Evolutionary conservation across 2,797 vertebrate species (phyloP).

Genomic region (Hippopotamyrus pictus): DNA sequence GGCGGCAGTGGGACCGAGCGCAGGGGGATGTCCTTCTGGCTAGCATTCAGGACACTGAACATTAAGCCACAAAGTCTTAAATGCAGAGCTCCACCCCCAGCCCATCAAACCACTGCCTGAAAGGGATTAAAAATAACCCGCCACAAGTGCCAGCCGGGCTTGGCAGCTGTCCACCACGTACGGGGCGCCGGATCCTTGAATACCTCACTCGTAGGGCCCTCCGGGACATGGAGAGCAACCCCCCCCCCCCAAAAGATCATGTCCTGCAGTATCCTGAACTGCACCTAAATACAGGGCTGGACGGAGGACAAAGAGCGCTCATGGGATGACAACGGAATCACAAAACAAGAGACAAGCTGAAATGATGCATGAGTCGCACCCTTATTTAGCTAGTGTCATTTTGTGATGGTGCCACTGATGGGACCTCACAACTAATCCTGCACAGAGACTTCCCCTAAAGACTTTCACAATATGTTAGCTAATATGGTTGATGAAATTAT

Average conservation of each 20-base stretch:
- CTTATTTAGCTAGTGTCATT: neutral
- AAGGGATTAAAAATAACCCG: slow-evolving; percentile 64
- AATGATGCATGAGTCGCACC: neutral
- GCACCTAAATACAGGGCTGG: neutral
- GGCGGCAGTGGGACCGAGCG: slow-evolving; percentile 23
- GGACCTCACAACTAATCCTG: neutral
- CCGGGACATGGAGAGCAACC: neutral
- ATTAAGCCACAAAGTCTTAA: slow-evolving; percentile 33
- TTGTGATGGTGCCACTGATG: neutral
- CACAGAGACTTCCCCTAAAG: neutral
- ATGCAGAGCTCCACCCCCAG: slow-evolving; percentile 36
- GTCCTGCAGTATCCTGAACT: neutral
- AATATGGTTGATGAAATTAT: neutral
- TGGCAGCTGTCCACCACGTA: slow-evolving; percentile 57
- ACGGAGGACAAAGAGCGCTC: neutral
- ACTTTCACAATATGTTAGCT: neutral
- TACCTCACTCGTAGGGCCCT: neutral
- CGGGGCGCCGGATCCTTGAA: neutral
- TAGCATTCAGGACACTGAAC: slow-evolving; percentile 34
- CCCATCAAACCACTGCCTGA: slow-evolving; percentile 44
- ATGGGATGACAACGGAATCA: neutral
- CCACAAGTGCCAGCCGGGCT: slow-evolving; percentile 36
- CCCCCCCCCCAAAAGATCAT: neutral
- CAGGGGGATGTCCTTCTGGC: slow-evolving; percentile 34
- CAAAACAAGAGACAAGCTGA: neutral